Conservation (phyloP, 1,140 invertebrate genomes). For the Agrilus planipennis region DNA sequence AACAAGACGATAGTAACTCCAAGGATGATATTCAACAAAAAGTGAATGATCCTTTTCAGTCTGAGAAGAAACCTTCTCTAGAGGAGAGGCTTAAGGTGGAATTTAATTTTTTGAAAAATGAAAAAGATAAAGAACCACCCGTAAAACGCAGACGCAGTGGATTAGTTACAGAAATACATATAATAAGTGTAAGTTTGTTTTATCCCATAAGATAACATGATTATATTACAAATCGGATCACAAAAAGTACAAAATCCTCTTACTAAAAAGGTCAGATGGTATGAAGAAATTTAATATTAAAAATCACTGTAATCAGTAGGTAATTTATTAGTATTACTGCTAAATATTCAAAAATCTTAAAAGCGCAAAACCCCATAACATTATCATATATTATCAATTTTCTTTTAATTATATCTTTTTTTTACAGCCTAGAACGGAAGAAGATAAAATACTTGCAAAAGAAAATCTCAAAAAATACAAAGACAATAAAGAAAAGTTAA, state of each 20-base stretch:
- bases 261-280: too few relatives aligned
- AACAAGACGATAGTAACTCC: background rate
- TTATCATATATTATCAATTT: too few relatives aligned
- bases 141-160: conserved; percentile 37
- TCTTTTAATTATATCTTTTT: background rate
- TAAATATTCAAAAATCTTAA: too few relatives aligned
- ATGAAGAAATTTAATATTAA: too few relatives aligned
- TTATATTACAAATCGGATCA: too few relatives aligned
- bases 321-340: too few relatives aligned
- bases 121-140: conserved; percentile 4
- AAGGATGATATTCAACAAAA: background rate
- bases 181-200: conserved; percentile 52
- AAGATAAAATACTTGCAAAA: conserved; percentile 57
- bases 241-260: too few relatives aligned
- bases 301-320: too few relatives aligned
- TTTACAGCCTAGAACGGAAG: conserved; percentile 59
- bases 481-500: conserved; percentile 66
- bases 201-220: too few relatives aligned
- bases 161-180: conserved; percentile 49
- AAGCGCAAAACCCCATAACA: too few relatives aligned
- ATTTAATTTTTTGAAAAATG: conserved; percentile 19
- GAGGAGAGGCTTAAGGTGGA: conserved; percentile 26
- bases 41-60: background rate
- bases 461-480: conserved; percentile 54
- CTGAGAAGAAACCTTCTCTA: conserved; percentile 6